Base-by-base conservation (phyloP, 2,113 vertebrate species). In the Labeo catla region DNA sequence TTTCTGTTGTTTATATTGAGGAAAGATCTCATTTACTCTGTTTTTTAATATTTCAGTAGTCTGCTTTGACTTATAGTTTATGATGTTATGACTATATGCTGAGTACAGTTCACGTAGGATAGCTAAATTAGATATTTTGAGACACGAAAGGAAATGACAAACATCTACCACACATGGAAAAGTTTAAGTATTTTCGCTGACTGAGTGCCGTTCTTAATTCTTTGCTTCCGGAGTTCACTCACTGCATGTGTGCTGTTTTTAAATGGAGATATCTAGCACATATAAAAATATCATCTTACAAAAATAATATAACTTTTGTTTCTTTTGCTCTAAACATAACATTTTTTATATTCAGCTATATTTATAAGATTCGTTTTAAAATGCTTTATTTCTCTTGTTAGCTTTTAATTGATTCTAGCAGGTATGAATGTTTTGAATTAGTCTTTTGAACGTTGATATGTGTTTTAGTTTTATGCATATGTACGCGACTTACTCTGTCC, bases 131-230 rank as follows among this genome's bases (percentile, higher is more conserved):
- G 28, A 78, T 78, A 54, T 57, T 79, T 79, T 79, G 54, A 19
- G 63, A 59, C 77, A 43, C 52, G 43, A n/a, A 52, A 78, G 57
- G 57, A 63, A 80, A 80, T 8, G 13, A 13, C 78, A 45, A 16
- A 47, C 36, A 47, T 47, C 16, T 54, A 54, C 23, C 8, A 36
- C 23, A 54, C 49, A 77, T 54, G 49, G 50, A 77, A 77, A 77
- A 36, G 76, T 52, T 77, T 36, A 77, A 54, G 50, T 50, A 49
- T 76, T 15, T 50, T 9, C 50, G 47, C 28, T 16, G 49, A 77
- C 4, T 77, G 49, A 4, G 13, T n/a, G 43, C 12, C 21, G 34
- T 54, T 77, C 9, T 52, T 16, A 52, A 34, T 16, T 52, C 23
- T 76, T 76, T 52, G 49, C n/a, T n/a, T 61, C 57, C 21, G 3